Evolutionary conservation across 1,140 invertebrate species (phyloP), one percentile per base, ranked within the genome.

Genomic region (Bombus pascuorum): DNA sequence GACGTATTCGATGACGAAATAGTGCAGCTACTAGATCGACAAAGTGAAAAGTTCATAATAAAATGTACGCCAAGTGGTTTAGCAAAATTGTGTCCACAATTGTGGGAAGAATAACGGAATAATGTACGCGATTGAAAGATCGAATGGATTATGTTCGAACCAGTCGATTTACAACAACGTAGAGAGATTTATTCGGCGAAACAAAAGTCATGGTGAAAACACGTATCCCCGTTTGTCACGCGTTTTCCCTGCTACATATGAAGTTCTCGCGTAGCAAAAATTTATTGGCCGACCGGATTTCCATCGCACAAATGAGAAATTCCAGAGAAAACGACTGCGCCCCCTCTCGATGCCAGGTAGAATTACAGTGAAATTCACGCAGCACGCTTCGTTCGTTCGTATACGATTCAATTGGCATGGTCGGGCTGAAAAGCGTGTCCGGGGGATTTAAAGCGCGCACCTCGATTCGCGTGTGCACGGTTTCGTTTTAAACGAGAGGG

Each of bases 231-330:
- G 47, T 73, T 73, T 47, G 39, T 73, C 34, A 22, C 10, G 34
- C 13, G 65, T 32, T 71, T 68, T 37, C 9, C 0, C 34, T 22
- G 47, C 2, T 32, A 32, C 39, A n/a, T 39, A 32, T 53, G 44
- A 25, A 68, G 32, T 68, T 68, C 22, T 22, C 34, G 32, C 62
- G 62, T 32, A 18, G 62, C 15, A 66, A 57, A 83, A 77, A 68
- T 78, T 77, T 57, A 34, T 53, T 34, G 22, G 42, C 34, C 22
- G 47, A 34, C 59, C 34, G 42, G 44, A 70, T 83, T 83, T 77
- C 65, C 73, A 83, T 66, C 74, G 74, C 44, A 83, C 37, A 84
- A 84, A 84, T 84, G 82, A 84, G 82, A 79, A 84, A 79, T 84
- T 84, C 82, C 75, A 79, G 75, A 84, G 75, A 59, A 84, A 77